A percentile compares a stretch with the other conserved stretches of the same genome.
Conservation (phyloP, 1,140 invertebrate genomes). For the Drosophila aff. region DNA sequence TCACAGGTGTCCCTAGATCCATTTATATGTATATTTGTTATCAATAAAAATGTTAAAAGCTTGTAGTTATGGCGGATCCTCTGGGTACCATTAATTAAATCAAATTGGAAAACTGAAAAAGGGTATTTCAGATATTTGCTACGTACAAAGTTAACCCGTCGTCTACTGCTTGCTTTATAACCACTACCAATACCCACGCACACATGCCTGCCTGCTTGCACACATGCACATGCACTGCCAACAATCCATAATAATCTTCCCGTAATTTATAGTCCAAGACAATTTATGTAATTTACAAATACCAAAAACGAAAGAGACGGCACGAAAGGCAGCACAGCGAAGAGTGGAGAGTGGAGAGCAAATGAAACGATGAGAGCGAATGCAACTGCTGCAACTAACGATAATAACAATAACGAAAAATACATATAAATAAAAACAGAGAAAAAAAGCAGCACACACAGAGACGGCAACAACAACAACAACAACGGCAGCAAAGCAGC, state of each 20-base stretch:
- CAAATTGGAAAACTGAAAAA: not conserved
- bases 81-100: no score
- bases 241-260: constrained; percentile 83
- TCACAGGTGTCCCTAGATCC: no score
- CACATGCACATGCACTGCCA: constrained; percentile 39
- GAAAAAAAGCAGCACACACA: constrained; percentile 24
- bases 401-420: constrained; percentile 81
- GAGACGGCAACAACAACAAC: constrained; percentile 32
- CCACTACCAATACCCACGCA: constrained; percentile 17
- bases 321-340: constrained; percentile 36
- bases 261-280: constrained; percentile 83
- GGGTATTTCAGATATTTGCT: not conserved
- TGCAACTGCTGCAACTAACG: constrained; percentile 63
- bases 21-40: no score
- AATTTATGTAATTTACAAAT: constrained; percentile 84
- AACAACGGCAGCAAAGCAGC: constrained; percentile 41
- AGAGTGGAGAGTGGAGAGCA: constrained; percentile 21
- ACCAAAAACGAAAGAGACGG: constrained; percentile 76
- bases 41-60: no score
- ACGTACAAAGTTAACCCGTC: not conserved
- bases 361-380: constrained; percentile 56
- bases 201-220: constrained; percentile 9
- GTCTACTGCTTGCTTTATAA: constrained; percentile 15
- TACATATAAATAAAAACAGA: constrained; percentile 36
- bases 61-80: no score